Percentiles rank a stretch among this genome's conserved stretches.
Evolutionary conservation across 2,888 invertebrate genomes (phyloP).

Genomic region (Lomographa bimaculata): DNA sequence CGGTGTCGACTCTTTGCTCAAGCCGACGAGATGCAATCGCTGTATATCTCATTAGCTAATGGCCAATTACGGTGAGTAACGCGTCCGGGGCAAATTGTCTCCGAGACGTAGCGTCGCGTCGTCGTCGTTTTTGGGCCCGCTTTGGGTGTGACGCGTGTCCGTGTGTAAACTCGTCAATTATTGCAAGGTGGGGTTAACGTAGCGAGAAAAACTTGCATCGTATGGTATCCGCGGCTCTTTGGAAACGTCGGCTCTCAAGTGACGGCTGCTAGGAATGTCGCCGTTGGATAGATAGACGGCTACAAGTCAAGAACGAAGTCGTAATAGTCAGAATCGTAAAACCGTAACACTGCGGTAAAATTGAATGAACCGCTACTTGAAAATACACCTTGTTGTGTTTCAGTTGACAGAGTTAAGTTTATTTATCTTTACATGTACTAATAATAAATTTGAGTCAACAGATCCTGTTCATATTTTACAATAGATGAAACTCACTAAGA

Average conservation of each 20-base stretch:
- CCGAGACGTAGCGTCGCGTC: slow-evolving; percentile 2
- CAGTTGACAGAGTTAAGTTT: too few relatives aligned
- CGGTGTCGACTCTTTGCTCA: slow-evolving; percentile 52
- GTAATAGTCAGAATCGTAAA: too few relatives aligned
- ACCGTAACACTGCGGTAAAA: neutral
- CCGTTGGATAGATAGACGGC: too few relatives aligned
- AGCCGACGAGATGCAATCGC: slow-evolving; percentile 62
- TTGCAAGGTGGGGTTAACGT: slow-evolving; percentile 2
- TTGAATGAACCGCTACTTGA: too few relatives aligned
- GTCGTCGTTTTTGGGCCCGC: slow-evolving; percentile 17
- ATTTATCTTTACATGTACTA: too few relatives aligned
- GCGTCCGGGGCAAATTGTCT: slow-evolving; percentile 70
- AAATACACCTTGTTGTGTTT: too few relatives aligned
- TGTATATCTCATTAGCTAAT: slow-evolving; percentile 61
- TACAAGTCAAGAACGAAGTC: too few relatives aligned
- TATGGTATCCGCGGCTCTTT: neutral
- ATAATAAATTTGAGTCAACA: too few relatives aligned
- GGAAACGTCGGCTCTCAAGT: slow-evolving; percentile 1
- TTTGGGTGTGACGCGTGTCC: slow-evolving; percentile 20
- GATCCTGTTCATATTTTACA: too few relatives aligned
- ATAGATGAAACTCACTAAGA: too few relatives aligned
- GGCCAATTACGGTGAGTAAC: slow-evolving; percentile 76
- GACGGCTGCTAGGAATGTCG: neutral
- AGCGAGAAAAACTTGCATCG: slow-evolving; percentile 7
- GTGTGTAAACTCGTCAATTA: slow-evolving; percentile 15